phyloP scores from a whole-genome alignment of 2,113 vertebrate species.

The Arvicanthis niloticus region DNA sequence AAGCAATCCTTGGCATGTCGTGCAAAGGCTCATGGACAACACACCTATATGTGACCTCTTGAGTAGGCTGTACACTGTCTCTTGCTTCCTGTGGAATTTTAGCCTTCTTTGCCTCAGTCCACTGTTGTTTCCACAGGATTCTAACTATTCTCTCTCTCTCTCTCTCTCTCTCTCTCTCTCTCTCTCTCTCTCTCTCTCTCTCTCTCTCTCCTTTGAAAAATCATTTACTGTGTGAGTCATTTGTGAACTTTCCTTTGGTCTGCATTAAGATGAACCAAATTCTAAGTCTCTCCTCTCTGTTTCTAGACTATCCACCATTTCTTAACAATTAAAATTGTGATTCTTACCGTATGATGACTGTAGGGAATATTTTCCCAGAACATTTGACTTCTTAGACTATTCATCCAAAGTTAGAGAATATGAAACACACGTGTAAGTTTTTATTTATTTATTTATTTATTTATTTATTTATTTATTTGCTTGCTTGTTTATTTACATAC shows the following conservation, averaged over 20 bases:
- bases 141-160: neutral
- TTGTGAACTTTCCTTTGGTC: neutral
- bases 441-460: no score
- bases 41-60: fast-evolving
- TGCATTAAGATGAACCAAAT: neutral
- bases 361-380: neutral
- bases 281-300: neutral
- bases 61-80: fast-evolving
- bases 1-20: neutral
- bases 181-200: neutral
- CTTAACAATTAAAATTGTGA: neutral
- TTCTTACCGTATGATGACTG: neutral
- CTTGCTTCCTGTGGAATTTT: neutral
- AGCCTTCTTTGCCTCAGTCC: neutral
- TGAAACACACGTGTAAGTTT: neutral
- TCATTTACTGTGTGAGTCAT: neutral
- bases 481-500: neutral
- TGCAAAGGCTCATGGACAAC: neutral
- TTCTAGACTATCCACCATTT: neutral
- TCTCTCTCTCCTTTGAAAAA: neutral
- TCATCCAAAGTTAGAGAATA: neutral
- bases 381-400: neutral
- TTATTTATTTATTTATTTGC: neutral
- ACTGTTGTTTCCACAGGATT: neutral
- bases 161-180: neutral